Conservation (phyloP, 2,888 invertebrate species). For the Mamestra brassicae region DNA sequence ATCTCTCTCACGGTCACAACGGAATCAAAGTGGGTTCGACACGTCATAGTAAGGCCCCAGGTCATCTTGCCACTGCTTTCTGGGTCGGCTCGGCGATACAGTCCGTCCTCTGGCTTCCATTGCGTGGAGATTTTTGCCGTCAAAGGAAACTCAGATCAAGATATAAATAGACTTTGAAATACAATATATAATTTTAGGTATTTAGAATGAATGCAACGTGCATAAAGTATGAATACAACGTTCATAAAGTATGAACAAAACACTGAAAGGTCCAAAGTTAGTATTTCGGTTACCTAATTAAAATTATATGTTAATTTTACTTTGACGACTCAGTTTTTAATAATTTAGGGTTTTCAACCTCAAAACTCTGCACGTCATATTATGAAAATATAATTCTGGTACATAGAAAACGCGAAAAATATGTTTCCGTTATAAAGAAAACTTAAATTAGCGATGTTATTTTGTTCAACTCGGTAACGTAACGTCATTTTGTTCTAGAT, state of each 20-base stretch:
- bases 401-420: not conserved
- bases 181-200: not conserved
- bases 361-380: not conserved
- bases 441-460: not conserved
- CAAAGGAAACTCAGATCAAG: not conserved
- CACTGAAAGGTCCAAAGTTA: no score
- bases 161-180: not conserved
- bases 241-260: not conserved
- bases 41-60: no score
- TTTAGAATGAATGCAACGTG: no score
- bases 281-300: slow-evolving; percentile 7
- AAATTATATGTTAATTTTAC: not conserved
- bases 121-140: not conserved
- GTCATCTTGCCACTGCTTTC: not conserved
- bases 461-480: not conserved
- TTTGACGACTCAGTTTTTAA: not conserved
- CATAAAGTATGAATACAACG: not conserved
- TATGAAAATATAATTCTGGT: not conserved
- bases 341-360: not conserved
- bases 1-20: no score
- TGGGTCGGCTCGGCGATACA: not conserved
- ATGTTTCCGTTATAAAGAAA: not conserved
- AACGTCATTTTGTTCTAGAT: not conserved
- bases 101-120: no score
- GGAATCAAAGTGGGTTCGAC: no score